Base-by-base conservation (phyloP, 2,113 vertebrate genomes). In the Phyllopteryx taeniolatus region DNA sequence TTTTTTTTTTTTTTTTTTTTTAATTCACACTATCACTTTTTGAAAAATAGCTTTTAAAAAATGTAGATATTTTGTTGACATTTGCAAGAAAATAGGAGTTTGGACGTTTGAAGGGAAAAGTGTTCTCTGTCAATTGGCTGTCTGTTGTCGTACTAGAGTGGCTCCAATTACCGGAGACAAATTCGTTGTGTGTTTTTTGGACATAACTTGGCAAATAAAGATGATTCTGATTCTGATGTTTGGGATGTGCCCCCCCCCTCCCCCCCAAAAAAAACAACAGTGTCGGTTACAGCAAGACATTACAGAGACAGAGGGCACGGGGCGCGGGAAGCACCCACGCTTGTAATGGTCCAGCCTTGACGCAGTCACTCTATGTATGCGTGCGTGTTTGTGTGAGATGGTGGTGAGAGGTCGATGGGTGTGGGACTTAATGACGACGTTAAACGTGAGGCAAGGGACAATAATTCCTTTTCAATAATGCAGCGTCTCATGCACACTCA, bases 291-390 rank as follows among this genome's bases (percentile, higher is more conserved):
- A 61, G 59, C 2, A 61, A 61, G 59, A 33, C 27, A 59, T 59
- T 59, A 59, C 22, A 59, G 35, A 65, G 42, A 64, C 62, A 46
- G 20, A 65, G 42, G 19, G 39, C 39, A 64, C 35, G 13, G 43
- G 63, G 43, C 27, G 44, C 47, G 64, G 64, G 64, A 27, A 47
- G n/a, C 64, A 66, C 13, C 42, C 63, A 46, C 22, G 62, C 42
- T 65, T 65, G 62, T 65, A 65, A 65, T 46, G 42, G 20, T 22
- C 42, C 64, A 66, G 15, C 22, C 64, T 66, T 66, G 44, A n/a
- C 42, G 20, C 63, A 65, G 19, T 44, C 42, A 22, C 6, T 31
- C 27, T 27, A 57, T 27, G 56, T 57, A n/a, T 54, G 17, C 8
- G 51, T n/a, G 62, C 44, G 62, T 64, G 39, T 43, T 43, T 65